A percentile compares a stretch with the other conserved stretches of the same genome.
Conservation (phyloP, 1,140 invertebrate genomes). For the Aphidius ervi region DNA sequence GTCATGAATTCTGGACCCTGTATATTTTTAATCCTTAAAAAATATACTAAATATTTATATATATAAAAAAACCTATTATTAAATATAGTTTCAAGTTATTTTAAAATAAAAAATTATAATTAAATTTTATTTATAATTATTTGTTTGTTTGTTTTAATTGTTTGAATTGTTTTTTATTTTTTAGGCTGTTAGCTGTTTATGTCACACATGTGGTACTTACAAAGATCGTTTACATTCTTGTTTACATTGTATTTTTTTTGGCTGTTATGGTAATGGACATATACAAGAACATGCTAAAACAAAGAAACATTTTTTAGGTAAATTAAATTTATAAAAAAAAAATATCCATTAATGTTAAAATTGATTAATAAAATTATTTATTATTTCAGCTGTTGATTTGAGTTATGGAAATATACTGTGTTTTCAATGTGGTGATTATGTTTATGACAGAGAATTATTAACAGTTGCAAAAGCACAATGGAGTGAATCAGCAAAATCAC, state of each 20-base stretch:
- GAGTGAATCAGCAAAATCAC: conserved; percentile 56
- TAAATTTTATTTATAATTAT: conserved; percentile 21
- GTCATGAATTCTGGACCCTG: conserved; percentile 8
- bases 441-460: conserved; percentile 74
- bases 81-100: not conserved
- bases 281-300: conserved; percentile 80
- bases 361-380: not conserved
- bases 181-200: conserved; percentile 71
- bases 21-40: not conserved
- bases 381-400: conserved; percentile 70
- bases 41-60: too few species aligned
- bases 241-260: conserved; percentile 88
- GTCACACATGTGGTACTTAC: conserved; percentile 71
- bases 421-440: conserved; percentile 86
- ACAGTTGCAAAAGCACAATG: conserved; percentile 63
- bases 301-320: conserved; percentile 76
- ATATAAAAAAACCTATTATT: conserved; percentile 9
- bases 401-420: conserved; percentile 89
- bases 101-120: conserved; percentile 1
- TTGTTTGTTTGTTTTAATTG: too few species aligned
- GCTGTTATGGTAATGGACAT: conserved; percentile 75
- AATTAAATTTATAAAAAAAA: not conserved
- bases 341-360: too few species aligned
- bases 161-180: conserved; percentile 28
- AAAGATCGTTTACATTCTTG: conserved; percentile 81